Percentiles rank a stretch among this genome's conserved stretches.
Evolutionary conservation across 2,888 invertebrate genomes (phyloP).

Genomic region (Perdita meconis): DNA sequence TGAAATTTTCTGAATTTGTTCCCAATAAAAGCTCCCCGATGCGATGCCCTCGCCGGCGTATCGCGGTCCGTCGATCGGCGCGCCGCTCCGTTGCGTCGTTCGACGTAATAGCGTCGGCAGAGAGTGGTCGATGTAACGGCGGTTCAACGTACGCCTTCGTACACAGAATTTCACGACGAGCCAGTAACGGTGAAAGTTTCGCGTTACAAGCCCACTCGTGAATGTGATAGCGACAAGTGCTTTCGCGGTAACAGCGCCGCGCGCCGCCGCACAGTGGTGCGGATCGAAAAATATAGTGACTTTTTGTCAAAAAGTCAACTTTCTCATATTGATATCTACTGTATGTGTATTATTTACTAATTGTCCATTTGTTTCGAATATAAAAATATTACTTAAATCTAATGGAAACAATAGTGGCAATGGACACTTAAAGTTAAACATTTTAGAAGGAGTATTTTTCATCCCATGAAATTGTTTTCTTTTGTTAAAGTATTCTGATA

Average conservation of each 20-base stretch:
- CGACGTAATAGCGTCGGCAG: not conserved
- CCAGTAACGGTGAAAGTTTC: conserved; percentile 41
- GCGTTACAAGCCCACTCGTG: conserved; percentile 10
- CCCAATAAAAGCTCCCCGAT: not conserved
- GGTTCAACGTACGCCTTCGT: conserved; percentile 34
- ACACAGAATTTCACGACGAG: conserved; percentile 36
- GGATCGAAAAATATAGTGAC: too few relatives aligned
- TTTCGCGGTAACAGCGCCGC: not conserved
- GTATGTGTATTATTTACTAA: too few relatives aligned
- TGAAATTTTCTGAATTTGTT: not conserved
- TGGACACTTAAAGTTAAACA: too few relatives aligned
- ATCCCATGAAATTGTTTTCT: too few relatives aligned
- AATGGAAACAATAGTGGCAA: too few relatives aligned
- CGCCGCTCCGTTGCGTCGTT: not conserved
- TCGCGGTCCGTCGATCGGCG: not conserved
- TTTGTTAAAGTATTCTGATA: too few relatives aligned
- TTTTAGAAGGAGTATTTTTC: too few relatives aligned
- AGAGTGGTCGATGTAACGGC: conserved; percentile 2
- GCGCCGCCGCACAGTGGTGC: too few relatives aligned
- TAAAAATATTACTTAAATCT: too few relatives aligned
- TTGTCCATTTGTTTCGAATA: too few relatives aligned
- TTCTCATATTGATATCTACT: too few relatives aligned
- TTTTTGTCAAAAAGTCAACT: too few relatives aligned
- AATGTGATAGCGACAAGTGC: conserved; percentile 27
- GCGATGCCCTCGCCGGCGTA: not conserved